These are phyloP conservation scores for Ptilonorhynchus violaceus DNA, from an alignment of 2,113 vertebrate species.

Conservation along the genomic window DNA sequence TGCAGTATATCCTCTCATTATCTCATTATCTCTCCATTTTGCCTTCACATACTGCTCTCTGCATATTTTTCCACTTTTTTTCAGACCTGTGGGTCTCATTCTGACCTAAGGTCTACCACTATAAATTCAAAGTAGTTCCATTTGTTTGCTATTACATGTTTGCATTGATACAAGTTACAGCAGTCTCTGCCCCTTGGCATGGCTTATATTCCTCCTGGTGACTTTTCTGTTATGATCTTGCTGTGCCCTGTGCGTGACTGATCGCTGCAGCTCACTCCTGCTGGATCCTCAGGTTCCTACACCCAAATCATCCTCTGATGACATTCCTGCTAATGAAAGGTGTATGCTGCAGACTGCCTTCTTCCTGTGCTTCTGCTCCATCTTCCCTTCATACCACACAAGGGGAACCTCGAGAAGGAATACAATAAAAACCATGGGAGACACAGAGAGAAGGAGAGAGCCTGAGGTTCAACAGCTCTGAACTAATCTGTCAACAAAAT, in stretches of 20 bases:
- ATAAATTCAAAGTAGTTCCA: not conserved
- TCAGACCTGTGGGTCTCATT: not conserved
- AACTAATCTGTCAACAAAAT: slow-evolving; percentile 61
- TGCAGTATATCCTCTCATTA: not conserved
- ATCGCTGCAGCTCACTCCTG: not conserved
- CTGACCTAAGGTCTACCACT: not conserved
- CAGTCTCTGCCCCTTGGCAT: not conserved
- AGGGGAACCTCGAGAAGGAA: not conserved
- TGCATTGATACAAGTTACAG: not conserved
- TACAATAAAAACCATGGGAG: not conserved
- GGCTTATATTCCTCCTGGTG: not conserved
- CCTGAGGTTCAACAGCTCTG: slow-evolving; percentile 18
- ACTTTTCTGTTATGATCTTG: fast-evolving
- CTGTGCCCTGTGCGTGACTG: not conserved
- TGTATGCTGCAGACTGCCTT: not conserved
- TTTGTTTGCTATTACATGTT: not conserved
- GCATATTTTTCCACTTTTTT: not conserved
- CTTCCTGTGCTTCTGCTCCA: not conserved
- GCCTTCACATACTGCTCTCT: not conserved
- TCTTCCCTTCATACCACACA: not conserved
- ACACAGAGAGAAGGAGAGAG: not conserved
- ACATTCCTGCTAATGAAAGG: not conserved
- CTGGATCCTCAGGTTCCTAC: not conserved
- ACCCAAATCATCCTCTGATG: not conserved
- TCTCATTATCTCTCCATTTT: not conserved